Evolutionary conservation across 2,113 vertebrate genomes (phyloP).

Genomic region (Oreocharis arfaki): DNA sequence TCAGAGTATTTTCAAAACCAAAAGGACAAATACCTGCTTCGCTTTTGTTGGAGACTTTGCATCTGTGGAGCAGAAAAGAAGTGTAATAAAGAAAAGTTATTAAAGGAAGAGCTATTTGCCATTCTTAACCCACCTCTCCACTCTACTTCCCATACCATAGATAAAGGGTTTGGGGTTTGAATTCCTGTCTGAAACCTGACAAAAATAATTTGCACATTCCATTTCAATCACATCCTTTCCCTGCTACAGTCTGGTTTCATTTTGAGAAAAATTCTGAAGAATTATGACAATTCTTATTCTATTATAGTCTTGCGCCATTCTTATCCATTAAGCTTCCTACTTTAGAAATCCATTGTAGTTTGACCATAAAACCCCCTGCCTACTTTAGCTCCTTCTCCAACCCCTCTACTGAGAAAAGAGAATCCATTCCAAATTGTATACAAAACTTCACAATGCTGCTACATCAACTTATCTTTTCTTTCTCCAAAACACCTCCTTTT

Average conservation of each 20-base stretch:
- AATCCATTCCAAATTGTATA: not conserved
- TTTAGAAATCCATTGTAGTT: not conserved
- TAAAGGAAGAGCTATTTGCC: not conserved
- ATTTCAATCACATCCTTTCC: not conserved
- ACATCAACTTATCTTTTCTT: not conserved
- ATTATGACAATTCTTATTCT: not conserved
- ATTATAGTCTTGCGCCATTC: not conserved
- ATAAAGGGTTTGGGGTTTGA: not conserved
- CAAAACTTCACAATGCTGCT: not conserved
- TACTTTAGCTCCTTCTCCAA: not conserved
- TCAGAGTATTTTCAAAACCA: not conserved
- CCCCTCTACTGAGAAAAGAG: not conserved
- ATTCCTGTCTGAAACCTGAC: not conserved
- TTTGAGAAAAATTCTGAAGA: not conserved
- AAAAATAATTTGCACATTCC: not conserved
- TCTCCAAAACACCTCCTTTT: not conserved
- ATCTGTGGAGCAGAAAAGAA: constrained; percentile 67
- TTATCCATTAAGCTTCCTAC: not conserved
- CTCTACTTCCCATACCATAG: not conserved
- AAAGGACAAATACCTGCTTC: constrained; percentile 77
- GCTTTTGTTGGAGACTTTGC: constrained; percentile 69
- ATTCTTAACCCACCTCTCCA: not conserved
- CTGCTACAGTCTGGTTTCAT: not conserved
- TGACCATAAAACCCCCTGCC: not conserved
- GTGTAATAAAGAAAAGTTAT: not conserved